These are phyloP conservation scores for Ptilonorhynchus violaceus DNA, from an alignment of 2,113 vertebrate genomes.

Conservation along the genomic window DNA sequence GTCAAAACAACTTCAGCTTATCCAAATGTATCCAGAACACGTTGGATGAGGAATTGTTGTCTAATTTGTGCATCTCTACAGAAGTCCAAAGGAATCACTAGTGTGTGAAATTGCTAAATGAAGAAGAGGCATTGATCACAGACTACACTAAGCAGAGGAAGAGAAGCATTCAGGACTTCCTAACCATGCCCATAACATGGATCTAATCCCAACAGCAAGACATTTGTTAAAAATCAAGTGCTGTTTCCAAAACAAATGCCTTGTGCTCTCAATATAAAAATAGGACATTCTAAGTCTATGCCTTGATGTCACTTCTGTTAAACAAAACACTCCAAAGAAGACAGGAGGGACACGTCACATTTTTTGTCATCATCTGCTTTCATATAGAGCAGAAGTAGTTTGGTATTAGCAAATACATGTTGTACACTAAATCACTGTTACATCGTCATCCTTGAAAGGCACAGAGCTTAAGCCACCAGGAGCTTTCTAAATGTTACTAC, in stretches of 20 bases:
- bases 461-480: not conserved
- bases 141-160: not conserved
- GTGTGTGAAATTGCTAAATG: constrained; percentile 1
- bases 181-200: not conserved
- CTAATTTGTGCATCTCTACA: constrained; percentile 5
- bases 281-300: not conserved
- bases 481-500: not conserved
- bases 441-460: not conserved
- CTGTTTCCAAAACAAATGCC: not conserved
- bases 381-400: not conserved
- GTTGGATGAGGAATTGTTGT: not conserved
- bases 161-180: not conserved
- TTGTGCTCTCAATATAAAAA: not conserved
- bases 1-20: not conserved
- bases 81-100: constrained; percentile 14
- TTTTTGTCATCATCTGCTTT: not conserved
- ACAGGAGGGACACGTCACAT: not conserved
- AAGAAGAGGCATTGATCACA: not conserved
- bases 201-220: not conserved
- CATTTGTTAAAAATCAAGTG: not conserved
- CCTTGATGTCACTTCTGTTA: not conserved
- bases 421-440: not conserved
- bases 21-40: not conserved
- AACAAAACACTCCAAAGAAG: not conserved
- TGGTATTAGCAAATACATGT: not conserved